Evolutionary conservation across 2,888 invertebrate species (phyloP).

Genomic region (Tubulanus polymorphus): DNA sequence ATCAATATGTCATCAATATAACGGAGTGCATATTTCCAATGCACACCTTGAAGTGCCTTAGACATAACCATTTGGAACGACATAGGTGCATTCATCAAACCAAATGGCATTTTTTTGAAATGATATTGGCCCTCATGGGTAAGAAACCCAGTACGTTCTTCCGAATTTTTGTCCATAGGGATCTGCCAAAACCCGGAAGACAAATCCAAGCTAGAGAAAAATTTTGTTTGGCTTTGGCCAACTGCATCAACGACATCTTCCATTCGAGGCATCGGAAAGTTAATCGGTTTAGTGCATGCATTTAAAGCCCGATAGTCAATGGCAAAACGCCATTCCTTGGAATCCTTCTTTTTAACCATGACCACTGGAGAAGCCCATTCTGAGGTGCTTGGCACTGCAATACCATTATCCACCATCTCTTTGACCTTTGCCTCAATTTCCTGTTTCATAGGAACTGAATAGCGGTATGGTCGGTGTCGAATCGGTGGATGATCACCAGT

Average conservation of each 20-base stretch:
- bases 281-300: slow-evolving; percentile 15
- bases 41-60: neutral
- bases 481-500: slow-evolving; percentile 3
- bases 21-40: neutral
- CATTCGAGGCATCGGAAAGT: slow-evolving; percentile 9
- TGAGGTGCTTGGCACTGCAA: neutral
- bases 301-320: slow-evolving; percentile 14
- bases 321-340: slow-evolving; percentile 6
- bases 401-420: slow-evolving; percentile 7
- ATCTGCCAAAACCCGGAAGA: slow-evolving; percentile 23
- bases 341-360: slow-evolving; percentile 2
- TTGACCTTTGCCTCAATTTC: neutral
- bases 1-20: slow-evolving; percentile 5
- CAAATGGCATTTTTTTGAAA: slow-evolving; percentile 15
- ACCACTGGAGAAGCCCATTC: slow-evolving; percentile 4
- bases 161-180: neutral
- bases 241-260: slow-evolving; percentile 17
- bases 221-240: slow-evolving; percentile 6
- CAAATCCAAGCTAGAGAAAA: slow-evolving; percentile 22
- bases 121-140: slow-evolving; percentile 1
- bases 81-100: slow-evolving; percentile 12
- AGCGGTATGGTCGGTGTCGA: neutral
- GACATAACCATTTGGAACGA: slow-evolving; percentile 12
- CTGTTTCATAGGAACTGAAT: neutral
- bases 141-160: neutral